phyloP scores from a whole-genome alignment of 64 coral and sea anemone species.

The Orbicella faveolata region DNA sequence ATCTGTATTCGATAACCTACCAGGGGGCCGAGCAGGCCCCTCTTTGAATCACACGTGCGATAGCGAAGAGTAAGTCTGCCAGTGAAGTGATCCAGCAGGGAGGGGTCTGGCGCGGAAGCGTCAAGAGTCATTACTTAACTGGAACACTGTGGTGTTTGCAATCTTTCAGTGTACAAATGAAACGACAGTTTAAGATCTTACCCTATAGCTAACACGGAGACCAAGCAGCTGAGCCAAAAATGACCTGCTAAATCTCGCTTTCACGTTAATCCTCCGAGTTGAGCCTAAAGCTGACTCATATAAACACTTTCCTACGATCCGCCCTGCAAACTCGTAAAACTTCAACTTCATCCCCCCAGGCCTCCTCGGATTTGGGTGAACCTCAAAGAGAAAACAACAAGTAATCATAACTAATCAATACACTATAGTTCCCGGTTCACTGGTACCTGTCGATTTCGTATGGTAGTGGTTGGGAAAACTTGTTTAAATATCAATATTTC shows the following conservation, averaged over 20 bases:
- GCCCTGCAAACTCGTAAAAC: constrained; percentile 96
- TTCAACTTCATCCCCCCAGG: constrained; percentile 69
- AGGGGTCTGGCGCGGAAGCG: too few species aligned
- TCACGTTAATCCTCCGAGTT: constrained; percentile 77
- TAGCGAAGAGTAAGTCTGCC: too few species aligned
- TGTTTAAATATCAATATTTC: too few species aligned
- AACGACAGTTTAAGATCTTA: neutral
- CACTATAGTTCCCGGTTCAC: neutral
- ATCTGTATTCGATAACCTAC: too few species aligned
- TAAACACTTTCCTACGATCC: constrained; percentile 88
- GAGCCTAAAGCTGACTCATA: constrained; percentile 78
- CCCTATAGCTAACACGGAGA: constrained; percentile 92
- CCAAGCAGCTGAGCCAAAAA: constrained; percentile 95
- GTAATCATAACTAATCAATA: too few species aligned
- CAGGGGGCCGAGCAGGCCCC: too few species aligned
- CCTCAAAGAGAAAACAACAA: constrained; percentile 48
- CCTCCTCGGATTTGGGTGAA: constrained; percentile 82
- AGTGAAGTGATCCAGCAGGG: too few species aligned
- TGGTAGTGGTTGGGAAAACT: neutral
- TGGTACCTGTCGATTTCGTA: neutral
- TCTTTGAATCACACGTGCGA: too few species aligned
- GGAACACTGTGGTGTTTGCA: too few species aligned
- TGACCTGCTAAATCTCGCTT: constrained; percentile 91
- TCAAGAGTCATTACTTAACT: too few species aligned
- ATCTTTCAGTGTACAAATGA: too few species aligned